Conservation (phyloP, 2,888 invertebrate genomes). For the Embidobia sp. region DNA sequence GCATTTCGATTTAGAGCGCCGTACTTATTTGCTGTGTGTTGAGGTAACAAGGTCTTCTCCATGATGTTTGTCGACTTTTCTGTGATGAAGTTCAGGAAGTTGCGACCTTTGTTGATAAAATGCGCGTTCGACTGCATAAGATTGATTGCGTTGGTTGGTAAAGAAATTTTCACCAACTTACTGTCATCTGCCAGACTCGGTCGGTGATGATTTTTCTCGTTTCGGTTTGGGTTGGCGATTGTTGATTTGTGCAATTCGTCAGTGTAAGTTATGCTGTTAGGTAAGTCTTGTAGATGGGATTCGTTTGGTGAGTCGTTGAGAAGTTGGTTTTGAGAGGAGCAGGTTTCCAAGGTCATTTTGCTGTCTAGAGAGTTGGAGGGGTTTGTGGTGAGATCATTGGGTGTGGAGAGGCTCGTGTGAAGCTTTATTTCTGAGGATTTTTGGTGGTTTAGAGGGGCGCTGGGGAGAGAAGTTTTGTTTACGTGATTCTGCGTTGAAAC, state of each 20-base stretch:
- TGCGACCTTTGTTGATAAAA: conserved; percentile 76
- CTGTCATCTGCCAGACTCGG: conserved; percentile 69
- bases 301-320: conserved; percentile 18
- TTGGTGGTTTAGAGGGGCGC: background rate
- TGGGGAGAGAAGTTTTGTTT: background rate
- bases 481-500: background rate
- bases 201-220: background rate
- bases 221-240: background rate
- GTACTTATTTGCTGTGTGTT: conserved; percentile 72
- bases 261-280: conserved; percentile 31
- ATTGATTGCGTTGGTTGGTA: conserved; percentile 75
- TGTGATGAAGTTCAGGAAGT: conserved; percentile 77
- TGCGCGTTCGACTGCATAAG: conserved; percentile 77
- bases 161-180: conserved; percentile 75
- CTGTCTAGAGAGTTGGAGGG: conserved; percentile 14
- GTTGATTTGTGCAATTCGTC: too few relatives aligned
- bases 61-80: conserved; percentile 79
- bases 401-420: background rate
- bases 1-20: conserved; percentile 55
- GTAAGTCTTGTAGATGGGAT: background rate
- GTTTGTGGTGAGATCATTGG: background rate
- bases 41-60: conserved; percentile 77
- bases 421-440: background rate
- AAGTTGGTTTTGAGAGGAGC: conserved; percentile 14
- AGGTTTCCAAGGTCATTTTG: conserved; percentile 39